Evolutionary conservation across 1,140 invertebrate species (phyloP).

Genomic region (Piezodorus guildinii): DNA sequence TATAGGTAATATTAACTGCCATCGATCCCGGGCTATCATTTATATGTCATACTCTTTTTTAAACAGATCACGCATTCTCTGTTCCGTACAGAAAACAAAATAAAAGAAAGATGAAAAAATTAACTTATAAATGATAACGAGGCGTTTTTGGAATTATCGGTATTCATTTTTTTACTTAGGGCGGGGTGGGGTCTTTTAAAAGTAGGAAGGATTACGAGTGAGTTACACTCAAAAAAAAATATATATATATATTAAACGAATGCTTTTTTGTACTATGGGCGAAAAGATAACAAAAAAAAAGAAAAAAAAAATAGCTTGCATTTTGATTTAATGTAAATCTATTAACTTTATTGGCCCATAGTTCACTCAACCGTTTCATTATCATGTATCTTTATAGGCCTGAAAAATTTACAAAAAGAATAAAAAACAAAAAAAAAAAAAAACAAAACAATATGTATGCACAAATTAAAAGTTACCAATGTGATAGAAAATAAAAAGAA

Average conservation of each 20-base stretch:
- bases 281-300: slow-evolving; percentile 1
- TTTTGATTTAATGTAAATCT: slow-evolving; percentile 15
- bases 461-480: slow-evolving; percentile 26
- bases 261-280: slow-evolving; percentile 10
- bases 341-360: slow-evolving; percentile 15
- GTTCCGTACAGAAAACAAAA: neutral
- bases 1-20: slow-evolving; percentile 16
- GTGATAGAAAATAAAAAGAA: too few species aligned
- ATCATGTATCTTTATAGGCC: slow-evolving; percentile 20
- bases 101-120: slow-evolving; percentile 11
- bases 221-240: slow-evolving; percentile 8
- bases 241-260: neutral
- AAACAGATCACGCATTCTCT: neutral
- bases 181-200: slow-evolving; percentile 2
- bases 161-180: slow-evolving; percentile 18
- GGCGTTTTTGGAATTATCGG: slow-evolving; percentile 11
- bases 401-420: slow-evolving; percentile 10
- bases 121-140: slow-evolving; percentile 8
- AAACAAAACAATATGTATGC: slow-evolving; percentile 16
- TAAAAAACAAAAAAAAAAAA: slow-evolving; percentile 9
- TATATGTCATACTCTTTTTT: slow-evolving; percentile 9
- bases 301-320: slow-evolving; percentile 13
- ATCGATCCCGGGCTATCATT: slow-evolving; percentile 13
- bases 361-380: slow-evolving; percentile 14
- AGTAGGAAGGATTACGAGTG: slow-evolving; percentile 8